phyloP scores from a whole-genome alignment of 92 coral and sea anemone genomes.

The Porites cylindrica region DNA sequence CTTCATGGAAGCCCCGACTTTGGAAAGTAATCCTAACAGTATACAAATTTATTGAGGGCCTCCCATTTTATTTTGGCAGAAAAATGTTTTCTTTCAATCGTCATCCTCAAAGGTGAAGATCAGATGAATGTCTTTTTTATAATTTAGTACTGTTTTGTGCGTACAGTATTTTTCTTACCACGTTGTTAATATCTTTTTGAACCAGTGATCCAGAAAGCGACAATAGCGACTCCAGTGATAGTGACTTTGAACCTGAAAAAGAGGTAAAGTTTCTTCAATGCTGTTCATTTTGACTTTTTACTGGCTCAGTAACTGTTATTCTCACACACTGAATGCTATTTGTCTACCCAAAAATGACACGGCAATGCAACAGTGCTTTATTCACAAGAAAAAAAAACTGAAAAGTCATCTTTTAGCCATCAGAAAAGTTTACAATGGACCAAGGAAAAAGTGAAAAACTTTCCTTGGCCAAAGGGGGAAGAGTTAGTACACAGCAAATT shows the following conservation, averaged over 20 bases:
- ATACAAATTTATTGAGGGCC: no score
- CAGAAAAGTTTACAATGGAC: no score
- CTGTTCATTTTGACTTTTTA: not conserved
- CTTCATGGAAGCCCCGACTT: not conserved
- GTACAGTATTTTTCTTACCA: conserved; percentile 10
- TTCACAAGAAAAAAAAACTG: no score
- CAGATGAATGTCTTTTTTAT: not conserved
- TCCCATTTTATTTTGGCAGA: no score
- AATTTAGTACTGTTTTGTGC: not conserved
- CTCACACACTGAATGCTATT: no score
- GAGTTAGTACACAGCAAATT: no score
- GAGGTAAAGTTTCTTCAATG: conserved; percentile 60
- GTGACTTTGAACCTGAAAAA: conserved; percentile 99
- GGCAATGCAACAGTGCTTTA: no score
- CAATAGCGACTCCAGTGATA: conserved; percentile 97
- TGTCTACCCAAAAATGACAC: no score
- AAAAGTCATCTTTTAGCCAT: no score
- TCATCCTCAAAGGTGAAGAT: not conserved
- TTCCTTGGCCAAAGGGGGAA: no score
- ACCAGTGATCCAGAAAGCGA: conserved; percentile 91
- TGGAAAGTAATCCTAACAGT: not conserved
- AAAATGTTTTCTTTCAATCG: not conserved
- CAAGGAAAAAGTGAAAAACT: no score
- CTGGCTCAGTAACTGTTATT: no score
- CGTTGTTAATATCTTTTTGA: not conserved